Conservation (phyloP, 2,888 invertebrate genomes). For the Adela reaumurella region DNA sequence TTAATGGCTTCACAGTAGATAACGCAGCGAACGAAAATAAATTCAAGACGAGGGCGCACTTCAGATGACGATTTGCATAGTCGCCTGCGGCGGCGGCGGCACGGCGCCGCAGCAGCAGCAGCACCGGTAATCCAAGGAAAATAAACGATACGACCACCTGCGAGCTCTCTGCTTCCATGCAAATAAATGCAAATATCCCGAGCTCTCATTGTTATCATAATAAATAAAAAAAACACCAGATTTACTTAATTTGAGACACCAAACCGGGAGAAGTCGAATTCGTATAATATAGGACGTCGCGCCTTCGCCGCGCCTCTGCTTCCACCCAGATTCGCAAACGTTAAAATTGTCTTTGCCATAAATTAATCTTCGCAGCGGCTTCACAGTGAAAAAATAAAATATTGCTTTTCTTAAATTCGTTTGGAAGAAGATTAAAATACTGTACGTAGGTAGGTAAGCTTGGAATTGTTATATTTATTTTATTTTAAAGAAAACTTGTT, state of each 20-base stretch:
- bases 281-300: too few relatives aligned
- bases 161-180: not conserved
- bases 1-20: not conserved
- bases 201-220: not conserved
- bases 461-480: too few relatives aligned
- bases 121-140: not conserved
- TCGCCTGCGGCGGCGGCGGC: not conserved
- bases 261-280: too few relatives aligned
- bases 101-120: not conserved
- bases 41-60: not conserved
- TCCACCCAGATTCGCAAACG: not conserved
- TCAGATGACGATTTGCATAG: not conserved
- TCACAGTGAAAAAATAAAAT: not conserved
- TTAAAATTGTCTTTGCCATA: not conserved
- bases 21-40: not conserved
- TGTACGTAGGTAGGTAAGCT: too few relatives aligned
- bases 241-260: not conserved
- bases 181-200: not conserved
- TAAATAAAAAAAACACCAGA: not conserved
- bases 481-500: too few relatives aligned
- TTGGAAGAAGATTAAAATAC: too few relatives aligned
- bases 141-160: not conserved
- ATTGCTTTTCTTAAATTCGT: too few relatives aligned
- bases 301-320: too few relatives aligned
- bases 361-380: not conserved